A percentile compares a stretch with the other conserved stretches of the same genome.
Evolutionary conservation across 2,113 vertebrate species (phyloP).

Genomic region (Penelope pileata): DNA sequence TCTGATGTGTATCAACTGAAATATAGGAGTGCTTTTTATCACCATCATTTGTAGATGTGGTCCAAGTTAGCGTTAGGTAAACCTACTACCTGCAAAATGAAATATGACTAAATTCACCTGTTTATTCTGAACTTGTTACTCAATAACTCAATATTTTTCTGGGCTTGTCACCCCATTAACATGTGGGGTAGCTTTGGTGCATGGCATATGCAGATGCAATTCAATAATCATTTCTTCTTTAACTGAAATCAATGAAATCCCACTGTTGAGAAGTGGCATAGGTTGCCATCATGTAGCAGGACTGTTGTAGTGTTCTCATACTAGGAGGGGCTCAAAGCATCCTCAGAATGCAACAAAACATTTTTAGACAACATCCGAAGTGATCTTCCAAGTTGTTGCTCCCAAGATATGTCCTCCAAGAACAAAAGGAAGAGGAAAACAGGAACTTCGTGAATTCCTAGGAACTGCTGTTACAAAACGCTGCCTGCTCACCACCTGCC

Average conservation of each 20-base stretch:
- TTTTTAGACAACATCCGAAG: neutral
- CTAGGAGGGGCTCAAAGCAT: neutral
- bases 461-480: neutral
- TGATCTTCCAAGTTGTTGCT: neutral
- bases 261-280: neutral
- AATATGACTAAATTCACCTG: constrained; percentile 69
- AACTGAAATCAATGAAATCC: neutral
- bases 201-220: neutral
- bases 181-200: neutral
- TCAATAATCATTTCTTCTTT: neutral
- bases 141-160: neutral
- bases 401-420: neutral
- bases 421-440: neutral
- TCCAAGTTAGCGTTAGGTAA: constrained; percentile 40
- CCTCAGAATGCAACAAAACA: fast-evolving
- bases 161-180: neutral
- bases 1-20: constrained; percentile 63
- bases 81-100: neutral
- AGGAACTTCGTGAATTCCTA: neutral
- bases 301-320: neutral
- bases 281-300: neutral
- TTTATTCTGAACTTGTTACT: neutral
- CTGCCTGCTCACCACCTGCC: neutral
- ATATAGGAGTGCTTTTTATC: constrained; percentile 48
- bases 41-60: constrained; percentile 62